Evolutionary conservation across 2,888 invertebrate genomes (phyloP).

Genomic region (Agrotis clavis): DNA sequence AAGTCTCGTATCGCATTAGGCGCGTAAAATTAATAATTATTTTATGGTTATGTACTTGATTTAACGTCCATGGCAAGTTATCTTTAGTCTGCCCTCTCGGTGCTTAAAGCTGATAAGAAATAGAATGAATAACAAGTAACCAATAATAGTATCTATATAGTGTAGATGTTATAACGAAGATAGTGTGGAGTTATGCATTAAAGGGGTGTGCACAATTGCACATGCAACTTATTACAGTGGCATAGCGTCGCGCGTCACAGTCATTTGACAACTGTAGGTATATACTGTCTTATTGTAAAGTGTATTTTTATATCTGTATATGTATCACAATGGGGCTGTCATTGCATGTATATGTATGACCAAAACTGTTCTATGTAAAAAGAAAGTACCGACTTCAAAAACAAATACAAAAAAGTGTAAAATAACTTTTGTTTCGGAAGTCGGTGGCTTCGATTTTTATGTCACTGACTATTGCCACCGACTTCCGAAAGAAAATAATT

Average conservation of each 20-base stretch:
- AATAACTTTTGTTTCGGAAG: too few relatives aligned
- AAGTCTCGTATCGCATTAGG: constrained; percentile 35
- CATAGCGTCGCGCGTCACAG: constrained; percentile 11
- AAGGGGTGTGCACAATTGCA: constrained; percentile 6
- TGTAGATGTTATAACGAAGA: constrained; percentile 42
- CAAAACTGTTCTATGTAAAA: too few relatives aligned
- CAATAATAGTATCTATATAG: constrained; percentile 31
- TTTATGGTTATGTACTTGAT: constrained; percentile 60
- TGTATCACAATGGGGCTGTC: too few relatives aligned
- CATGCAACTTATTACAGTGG: constrained; percentile 9
- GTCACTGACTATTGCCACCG: too few relatives aligned
- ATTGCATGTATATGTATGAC: too few relatives aligned
- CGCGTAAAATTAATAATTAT: constrained; percentile 50
- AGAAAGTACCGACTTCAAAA: too few relatives aligned
- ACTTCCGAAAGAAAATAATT: too few relatives aligned
- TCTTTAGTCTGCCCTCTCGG: constrained; percentile 60
- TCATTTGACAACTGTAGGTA: constrained; percentile 28
- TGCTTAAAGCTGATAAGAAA: constrained; percentile 54
- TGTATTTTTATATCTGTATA: too few relatives aligned
- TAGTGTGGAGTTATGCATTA: constrained; percentile 27
- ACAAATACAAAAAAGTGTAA: too few relatives aligned
- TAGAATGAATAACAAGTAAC: constrained; percentile 54
- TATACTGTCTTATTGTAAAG: neutral
- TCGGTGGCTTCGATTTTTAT: too few relatives aligned
- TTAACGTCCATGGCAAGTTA: constrained; percentile 61